Evolutionary conservation across 2,113 vertebrate genomes (phyloP).

Genomic region (Neomonachus schauinslandi): DNA sequence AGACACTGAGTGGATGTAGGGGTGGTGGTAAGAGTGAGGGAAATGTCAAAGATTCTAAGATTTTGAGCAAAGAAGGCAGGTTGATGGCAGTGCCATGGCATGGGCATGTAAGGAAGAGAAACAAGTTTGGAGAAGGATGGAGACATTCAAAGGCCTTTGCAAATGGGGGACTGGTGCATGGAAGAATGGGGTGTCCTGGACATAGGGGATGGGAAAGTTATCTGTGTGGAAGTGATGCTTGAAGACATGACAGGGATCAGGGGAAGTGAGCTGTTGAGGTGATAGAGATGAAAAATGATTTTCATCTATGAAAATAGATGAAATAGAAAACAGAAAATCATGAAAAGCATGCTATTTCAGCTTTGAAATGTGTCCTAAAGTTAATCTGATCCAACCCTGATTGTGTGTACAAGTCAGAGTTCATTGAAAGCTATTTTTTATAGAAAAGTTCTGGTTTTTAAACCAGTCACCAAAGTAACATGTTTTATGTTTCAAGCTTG

Average conservation of each 20-base stretch:
- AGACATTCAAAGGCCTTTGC: not conserved
- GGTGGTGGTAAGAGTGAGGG: not conserved
- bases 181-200: not conserved
- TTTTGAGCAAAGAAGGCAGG: not conserved
- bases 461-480: not conserved
- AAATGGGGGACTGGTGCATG: not conserved
- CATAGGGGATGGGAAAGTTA: not conserved
- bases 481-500: not conserved
- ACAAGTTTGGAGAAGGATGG: not conserved
- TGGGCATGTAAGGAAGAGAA: not conserved
- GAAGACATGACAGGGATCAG: not conserved
- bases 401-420: not conserved
- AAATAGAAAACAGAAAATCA: too few species aligned
- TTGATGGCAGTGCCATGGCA: too few species aligned
- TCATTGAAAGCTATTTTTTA: not conserved
- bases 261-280: not conserved
- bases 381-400: not conserved
- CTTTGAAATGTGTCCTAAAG: not conserved
- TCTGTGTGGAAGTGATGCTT: not conserved
- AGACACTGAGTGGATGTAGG: not conserved
- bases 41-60: not conserved
- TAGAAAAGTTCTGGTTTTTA: not conserved
- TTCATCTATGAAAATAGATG: too few species aligned
- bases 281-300: not conserved
- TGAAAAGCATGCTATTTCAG: not conserved